Evolutionary conservation across 2,888 invertebrate species (phyloP), one percentile per base, ranked within the genome.

Genomic region (Apamea sordens): DNA sequence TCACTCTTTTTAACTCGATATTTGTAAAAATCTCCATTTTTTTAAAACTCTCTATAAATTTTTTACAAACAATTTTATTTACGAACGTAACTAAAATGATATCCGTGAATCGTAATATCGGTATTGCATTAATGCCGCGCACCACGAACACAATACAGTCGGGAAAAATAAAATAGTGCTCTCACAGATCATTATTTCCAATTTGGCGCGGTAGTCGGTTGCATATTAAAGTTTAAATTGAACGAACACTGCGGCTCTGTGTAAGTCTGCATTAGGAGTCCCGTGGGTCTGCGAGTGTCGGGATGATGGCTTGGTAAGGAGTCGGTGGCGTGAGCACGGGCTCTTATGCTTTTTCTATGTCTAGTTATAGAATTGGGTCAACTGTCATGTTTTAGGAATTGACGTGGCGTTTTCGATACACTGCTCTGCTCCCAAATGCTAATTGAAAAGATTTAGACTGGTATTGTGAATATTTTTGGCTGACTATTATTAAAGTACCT

Each of bases 201-300:
- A 95, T 96, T 96, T 95, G 94, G 94, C 91, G 86, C 90, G 89
- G 90, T 91, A 94, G 92, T 93, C 91, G 92, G 94, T 92, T 95
- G 95, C 95, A 96, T 96, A 95, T 96, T 95, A 96, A 96, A 96
- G 93, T 96, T 96, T 95, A 96, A 96, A 96, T 96, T 95, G 96
- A 95, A 95, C 95, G 95, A 94, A 94, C 94, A 93, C 91, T 93
- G 94, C 93, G 93, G 94, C 89, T 92, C 92, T 93, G 93, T 95
- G 95, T 96, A 96, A 96, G 95, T 95, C 96, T 95, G 94, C 94
- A 95, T 96, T 96, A 96, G 94, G 92, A 91, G 91, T 93, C 96
- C 89, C 94, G 78, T 73, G 95, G 92, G 95, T 90, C 88, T 90
- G 91, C 88, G 89, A 90, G 86, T 44, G 73, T 77, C 63, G 87